Evolutionary conservation across 2,797 vertebrate genomes (phyloP).

Genomic region (Cygnus olor): DNA sequence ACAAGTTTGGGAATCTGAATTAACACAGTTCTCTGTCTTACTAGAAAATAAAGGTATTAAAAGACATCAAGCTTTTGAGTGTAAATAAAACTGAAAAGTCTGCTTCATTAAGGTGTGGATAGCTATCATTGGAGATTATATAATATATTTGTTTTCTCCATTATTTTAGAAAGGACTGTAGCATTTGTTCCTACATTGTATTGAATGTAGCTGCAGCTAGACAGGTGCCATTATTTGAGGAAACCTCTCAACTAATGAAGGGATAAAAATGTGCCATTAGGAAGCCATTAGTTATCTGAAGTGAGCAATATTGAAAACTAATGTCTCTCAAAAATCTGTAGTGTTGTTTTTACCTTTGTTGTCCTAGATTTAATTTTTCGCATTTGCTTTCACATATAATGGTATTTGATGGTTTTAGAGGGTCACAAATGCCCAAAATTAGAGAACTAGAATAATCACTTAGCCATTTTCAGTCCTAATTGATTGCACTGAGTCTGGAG

Average conservation of each 20-base stretch:
- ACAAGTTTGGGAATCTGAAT: neutral
- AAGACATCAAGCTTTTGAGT: neutral
- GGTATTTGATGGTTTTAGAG: neutral
- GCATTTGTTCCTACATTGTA: neutral
- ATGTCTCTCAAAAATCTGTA: neutral
- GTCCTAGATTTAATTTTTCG: neutral
- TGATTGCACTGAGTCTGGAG: neutral
- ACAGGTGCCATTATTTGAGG: neutral
- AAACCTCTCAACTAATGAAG: neutral
- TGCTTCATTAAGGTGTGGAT: neutral
- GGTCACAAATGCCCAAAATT: neutral
- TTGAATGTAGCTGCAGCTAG: neutral
- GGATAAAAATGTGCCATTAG: constrained; percentile 8
- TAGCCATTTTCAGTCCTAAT: neutral
- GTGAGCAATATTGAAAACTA: neutral
- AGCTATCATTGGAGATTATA: neutral
- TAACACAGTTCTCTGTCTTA: neutral
- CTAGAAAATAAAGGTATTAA: neutral
- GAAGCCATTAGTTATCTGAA: constrained; percentile 20
- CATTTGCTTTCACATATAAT: neutral
- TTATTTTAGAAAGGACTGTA: neutral
- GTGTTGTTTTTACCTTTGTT: neutral
- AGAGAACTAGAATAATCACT: neutral
- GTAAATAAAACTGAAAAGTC: neutral
- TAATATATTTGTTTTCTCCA: neutral